Evolutionary conservation across 1,140 invertebrate genomes (phyloP).

Genomic region (Mercenaria mercenaria): DNA sequence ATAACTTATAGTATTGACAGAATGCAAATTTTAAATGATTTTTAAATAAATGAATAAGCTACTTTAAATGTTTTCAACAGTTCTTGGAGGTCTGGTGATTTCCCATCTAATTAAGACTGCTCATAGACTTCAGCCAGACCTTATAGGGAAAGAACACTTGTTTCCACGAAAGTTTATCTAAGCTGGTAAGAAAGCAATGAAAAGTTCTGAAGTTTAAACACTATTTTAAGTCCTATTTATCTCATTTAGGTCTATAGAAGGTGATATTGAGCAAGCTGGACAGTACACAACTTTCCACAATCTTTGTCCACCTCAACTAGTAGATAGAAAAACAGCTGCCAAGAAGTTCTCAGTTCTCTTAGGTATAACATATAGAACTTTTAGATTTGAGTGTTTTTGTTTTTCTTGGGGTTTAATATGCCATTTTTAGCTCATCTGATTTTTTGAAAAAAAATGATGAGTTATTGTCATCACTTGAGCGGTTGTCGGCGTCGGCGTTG

Average conservation of each 20-base stretch:
- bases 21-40: too few species aligned
- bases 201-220: too few species aligned
- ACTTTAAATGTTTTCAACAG: too few species aligned
- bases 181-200: too few species aligned
- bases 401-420: background rate
- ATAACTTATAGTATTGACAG: too few species aligned
- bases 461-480: background rate
- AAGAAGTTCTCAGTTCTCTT: background rate
- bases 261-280: background rate
- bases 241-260: background rate
- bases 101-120: too few species aligned
- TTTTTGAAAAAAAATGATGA: background rate
- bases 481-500: background rate
- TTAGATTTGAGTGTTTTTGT: background rate
- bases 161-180: too few species aligned
- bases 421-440: background rate
- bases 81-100: too few species aligned
- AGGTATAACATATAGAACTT: background rate
- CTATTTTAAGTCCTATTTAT: too few species aligned
- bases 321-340: background rate
- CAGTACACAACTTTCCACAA: conserved; percentile 7
- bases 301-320: background rate
- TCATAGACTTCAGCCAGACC: too few species aligned
- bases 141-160: too few species aligned
- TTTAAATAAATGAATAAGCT: too few species aligned